phyloP scores from a whole-genome alignment of 1,140 invertebrate genomes.

The Bombus polaris region DNA sequence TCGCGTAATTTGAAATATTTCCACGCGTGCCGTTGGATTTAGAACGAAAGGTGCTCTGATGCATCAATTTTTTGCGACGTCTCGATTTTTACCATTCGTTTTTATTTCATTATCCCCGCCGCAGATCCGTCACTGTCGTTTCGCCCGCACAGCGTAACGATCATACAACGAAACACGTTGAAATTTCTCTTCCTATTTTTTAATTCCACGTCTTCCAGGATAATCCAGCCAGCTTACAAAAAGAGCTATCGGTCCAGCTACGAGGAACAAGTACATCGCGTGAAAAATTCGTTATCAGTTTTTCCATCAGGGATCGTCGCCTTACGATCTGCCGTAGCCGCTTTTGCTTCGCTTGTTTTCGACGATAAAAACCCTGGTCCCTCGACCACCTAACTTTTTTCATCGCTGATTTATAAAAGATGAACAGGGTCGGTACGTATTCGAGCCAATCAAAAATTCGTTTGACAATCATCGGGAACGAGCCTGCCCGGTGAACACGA shows the following conservation, averaged over 20 bases:
- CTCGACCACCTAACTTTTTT: neutral
- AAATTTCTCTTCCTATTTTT: conserved; percentile 28
- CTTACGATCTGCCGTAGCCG: neutral
- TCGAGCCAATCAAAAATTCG: neutral
- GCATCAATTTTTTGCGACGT: conserved; percentile 32
- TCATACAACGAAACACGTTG: conserved; percentile 41
- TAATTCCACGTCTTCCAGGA: neutral
- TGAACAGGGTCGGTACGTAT: neutral
- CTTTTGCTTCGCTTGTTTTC: neutral
- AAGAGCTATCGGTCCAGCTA: neutral
- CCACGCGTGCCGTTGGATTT: neutral
- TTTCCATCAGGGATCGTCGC: neutral
- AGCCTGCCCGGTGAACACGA: neutral
- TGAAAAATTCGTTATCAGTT: conserved; percentile 11
- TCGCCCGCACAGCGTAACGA: conserved; percentile 39
- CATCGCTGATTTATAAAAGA: neutral
- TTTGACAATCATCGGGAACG: neutral
- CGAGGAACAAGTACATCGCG: neutral
- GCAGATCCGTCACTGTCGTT: conserved; percentile 56
- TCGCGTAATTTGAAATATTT: neutral
- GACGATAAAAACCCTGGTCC: neutral
- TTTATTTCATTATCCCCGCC: conserved; percentile 61
- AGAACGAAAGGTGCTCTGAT: neutral
- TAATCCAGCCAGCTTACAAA: conserved; percentile 2
- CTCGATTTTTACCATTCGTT: conserved; percentile 42